Evolutionary conservation across 2,797 vertebrate species (phyloP).

Genomic region (Enteromius anoplus): DNA sequence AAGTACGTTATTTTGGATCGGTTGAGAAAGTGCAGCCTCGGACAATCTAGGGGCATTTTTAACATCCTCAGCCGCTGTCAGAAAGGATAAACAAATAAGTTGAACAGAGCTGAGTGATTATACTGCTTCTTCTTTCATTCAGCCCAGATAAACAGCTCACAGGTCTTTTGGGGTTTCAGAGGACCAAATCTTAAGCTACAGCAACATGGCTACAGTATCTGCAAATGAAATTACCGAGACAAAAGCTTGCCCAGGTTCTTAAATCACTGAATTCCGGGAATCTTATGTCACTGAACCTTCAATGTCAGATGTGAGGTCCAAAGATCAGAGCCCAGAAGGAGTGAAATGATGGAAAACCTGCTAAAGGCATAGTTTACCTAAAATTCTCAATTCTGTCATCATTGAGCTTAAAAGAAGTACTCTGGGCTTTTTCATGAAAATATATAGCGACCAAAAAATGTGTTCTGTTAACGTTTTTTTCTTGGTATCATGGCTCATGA

Average conservation of each 20-base stretch:
- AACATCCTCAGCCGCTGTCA: slow-evolving; percentile 57
- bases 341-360: neutral
- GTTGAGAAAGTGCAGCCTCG: neutral
- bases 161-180: slow-evolving; percentile 59
- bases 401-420: neutral
- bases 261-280: slow-evolving; percentile 16
- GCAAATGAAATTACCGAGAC: slow-evolving; percentile 60
- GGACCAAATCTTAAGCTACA: slow-evolving; percentile 51
- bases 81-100: slow-evolving; percentile 55
- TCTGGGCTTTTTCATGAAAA: neutral
- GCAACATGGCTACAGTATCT: slow-evolving; percentile 64
- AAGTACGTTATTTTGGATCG: neutral
- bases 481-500: neutral
- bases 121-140: slow-evolving; percentile 65
- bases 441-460: neutral
- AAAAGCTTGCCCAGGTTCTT: slow-evolving; percentile 40
- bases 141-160: slow-evolving; percentile 64
- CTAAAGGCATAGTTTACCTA: neutral
- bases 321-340: slow-evolving; percentile 13
- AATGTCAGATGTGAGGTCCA: neutral
- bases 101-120: slow-evolving; percentile 8
- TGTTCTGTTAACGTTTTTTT: neutral
- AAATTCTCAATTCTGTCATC: neutral
- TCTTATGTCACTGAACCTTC: slow-evolving; percentile 14
- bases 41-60: slow-evolving; percentile 22